These are phyloP conservation scores for Xestia rhomboidea DNA, from an alignment of 2,888 invertebrate genomes.

Conservation along the genomic window DNA sequence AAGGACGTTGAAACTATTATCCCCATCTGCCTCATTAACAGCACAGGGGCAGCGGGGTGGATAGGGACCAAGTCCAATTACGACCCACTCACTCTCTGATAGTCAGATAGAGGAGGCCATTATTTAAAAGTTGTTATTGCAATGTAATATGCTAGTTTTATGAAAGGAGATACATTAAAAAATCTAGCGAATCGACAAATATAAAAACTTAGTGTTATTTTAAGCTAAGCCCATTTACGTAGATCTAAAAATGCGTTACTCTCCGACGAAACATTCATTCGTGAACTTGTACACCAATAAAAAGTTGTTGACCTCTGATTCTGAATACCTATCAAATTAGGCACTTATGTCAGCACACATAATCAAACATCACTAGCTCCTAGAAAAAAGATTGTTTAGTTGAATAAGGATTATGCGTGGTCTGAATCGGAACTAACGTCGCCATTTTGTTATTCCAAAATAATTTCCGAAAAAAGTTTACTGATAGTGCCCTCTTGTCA, in stretches of 20 bases:
- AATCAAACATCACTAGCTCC: conserved; percentile 11
- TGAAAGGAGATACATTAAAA: background rate
- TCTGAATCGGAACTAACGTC: background rate
- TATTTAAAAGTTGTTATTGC: background rate
- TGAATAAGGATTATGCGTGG: background rate
- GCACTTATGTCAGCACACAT: conserved; percentile 37
- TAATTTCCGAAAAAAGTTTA: background rate
- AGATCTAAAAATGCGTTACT: conserved; percentile 33
- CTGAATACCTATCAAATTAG: conserved; percentile 49
- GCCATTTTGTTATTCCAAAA: background rate
- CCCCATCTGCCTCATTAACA: background rate
- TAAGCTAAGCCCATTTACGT: background rate
- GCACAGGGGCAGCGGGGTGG: background rate
- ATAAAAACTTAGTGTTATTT: background rate
- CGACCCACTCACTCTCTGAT: background rate
- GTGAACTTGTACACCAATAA: conserved; percentile 27
- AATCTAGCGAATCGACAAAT: background rate
- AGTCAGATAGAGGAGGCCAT: background rate
- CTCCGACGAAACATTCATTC: conserved; percentile 22
- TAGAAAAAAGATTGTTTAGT: conserved; percentile 26
- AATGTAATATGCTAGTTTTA: background rate
- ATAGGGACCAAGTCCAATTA: background rate
- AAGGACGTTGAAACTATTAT: background rate
- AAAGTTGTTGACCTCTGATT: conserved; percentile 60
- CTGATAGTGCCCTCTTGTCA: background rate